Evolutionary conservation across 2,888 invertebrate genomes (phyloP).

Genomic region (Drosophila melanosoma): DNA sequence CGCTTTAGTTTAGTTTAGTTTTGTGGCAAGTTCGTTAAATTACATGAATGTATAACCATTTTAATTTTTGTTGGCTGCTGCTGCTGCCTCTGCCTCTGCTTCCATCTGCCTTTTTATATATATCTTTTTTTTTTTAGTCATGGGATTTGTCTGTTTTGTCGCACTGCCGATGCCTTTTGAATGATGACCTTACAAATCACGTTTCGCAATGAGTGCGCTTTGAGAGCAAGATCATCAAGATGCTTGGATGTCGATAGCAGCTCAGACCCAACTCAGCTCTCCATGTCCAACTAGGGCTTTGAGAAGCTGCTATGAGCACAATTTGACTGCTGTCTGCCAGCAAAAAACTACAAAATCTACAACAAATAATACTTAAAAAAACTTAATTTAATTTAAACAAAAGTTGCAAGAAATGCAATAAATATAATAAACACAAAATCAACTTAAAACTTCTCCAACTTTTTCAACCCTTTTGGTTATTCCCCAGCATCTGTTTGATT

Average conservation of each 20-base stretch:
- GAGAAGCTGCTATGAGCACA: conserved; percentile 59
- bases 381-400: neutral
- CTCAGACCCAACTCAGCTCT: conserved; percentile 22
- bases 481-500: conserved; percentile 39
- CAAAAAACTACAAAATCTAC: neutral
- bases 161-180: conserved; percentile 73
- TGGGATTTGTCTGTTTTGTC: conserved; percentile 29
- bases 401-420: neutral
- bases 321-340: neutral
- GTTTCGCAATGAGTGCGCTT: conserved; percentile 71
- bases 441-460: rapidly evolving
- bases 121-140: conserved; percentile 13
- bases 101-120: neutral
- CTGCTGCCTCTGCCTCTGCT: conserved; percentile 24
- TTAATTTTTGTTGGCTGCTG: conserved; percentile 64
- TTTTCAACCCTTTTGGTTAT: neutral
- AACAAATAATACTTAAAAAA: neutral
- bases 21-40: conserved; percentile 79
- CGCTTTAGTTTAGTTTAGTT: conserved; percentile 70
- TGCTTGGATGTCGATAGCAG: conserved; percentile 67
- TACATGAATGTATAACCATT: conserved; percentile 80
- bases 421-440: neutral
- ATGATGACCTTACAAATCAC: conserved; percentile 84
- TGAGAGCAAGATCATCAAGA: conserved; percentile 74
- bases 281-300: conserved; percentile 24